Evolutionary conservation across 2,888 invertebrate genomes (phyloP).

Genomic region (Cosmopolites sordidus): DNA sequence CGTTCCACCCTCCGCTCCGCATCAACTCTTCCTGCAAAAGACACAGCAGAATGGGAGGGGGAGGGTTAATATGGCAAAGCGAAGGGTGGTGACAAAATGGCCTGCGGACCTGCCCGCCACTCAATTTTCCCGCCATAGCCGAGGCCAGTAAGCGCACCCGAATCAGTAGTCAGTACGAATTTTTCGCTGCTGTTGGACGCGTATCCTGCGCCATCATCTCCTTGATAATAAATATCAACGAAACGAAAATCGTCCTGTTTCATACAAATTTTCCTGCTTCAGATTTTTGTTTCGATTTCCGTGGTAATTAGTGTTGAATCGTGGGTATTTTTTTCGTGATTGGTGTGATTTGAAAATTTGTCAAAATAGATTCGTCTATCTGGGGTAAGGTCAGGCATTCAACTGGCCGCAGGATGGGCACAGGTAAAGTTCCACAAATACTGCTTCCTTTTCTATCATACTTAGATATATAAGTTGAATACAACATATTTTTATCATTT

Average conservation of each 20-base stretch:
- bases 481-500: no score
- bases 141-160: slow-evolving; percentile 9
- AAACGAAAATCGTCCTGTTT: no score
- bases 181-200: slow-evolving; percentile 18
- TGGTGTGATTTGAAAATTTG: slow-evolving; percentile 7
- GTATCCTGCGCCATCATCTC: background rate
- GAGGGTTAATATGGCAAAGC: slow-evolving; percentile 45
- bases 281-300: no score
- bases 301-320: background rate
- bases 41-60: slow-evolving; percentile 29
- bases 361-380: slow-evolving; percentile 51
- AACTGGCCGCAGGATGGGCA: slow-evolving; percentile 68
- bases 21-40: no score
- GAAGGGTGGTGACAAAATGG: slow-evolving; percentile 60
- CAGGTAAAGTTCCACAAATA: slow-evolving; percentile 56
- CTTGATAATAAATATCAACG: no score
- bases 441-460: no score
- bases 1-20: no score
- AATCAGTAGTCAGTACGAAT: slow-evolving; percentile 21
- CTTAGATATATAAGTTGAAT: no score
- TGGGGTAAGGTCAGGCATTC: slow-evolving; percentile 60
- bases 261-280: no score
- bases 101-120: slow-evolving; percentile 49
- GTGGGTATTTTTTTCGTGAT: background rate
- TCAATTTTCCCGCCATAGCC: slow-evolving; percentile 12